These are phyloP conservation scores for Cancer borealis DNA, from an alignment of 2,888 invertebrate species.

Conservation along the genomic window DNA sequence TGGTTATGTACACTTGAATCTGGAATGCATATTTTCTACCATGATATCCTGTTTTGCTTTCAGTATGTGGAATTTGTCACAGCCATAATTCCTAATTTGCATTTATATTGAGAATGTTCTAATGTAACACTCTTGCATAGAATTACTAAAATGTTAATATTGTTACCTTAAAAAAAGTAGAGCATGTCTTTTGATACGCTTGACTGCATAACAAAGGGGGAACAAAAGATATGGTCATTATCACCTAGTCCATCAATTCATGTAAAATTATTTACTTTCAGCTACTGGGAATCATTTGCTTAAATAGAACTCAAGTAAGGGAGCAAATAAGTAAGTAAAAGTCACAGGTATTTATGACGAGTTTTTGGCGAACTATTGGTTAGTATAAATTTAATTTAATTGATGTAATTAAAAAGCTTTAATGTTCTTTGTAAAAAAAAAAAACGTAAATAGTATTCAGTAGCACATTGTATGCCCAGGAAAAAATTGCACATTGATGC, in stretches of 20 bases:
- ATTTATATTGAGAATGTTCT: neutral
- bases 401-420: neutral
- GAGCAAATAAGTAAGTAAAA: constrained; percentile 49
- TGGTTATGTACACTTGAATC: neutral
- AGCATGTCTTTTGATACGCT: constrained; percentile 25
- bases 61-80: neutral
- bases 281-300: constrained; percentile 74
- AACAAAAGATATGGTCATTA: neutral
- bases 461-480: neutral
- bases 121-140: neutral
- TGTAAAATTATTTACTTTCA: constrained; percentile 66
- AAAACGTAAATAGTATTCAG: neutral
- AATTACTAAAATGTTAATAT: neutral
- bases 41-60: neutral
- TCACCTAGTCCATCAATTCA: constrained; percentile 6
- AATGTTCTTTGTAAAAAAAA: neutral
- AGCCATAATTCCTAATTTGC: neutral
- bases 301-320: constrained; percentile 64
- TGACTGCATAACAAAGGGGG: neutral
- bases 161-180: neutral
- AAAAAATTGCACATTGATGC: neutral
- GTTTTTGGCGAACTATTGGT: neutral
- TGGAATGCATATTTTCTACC: neutral
- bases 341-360: neutral
- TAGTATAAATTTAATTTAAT: neutral